A percentile compares a stretch with the other conserved stretches of the same genome.
Conservation (phyloP, 2,113 vertebrate species). For the Ochotona curzoniae region DNA sequence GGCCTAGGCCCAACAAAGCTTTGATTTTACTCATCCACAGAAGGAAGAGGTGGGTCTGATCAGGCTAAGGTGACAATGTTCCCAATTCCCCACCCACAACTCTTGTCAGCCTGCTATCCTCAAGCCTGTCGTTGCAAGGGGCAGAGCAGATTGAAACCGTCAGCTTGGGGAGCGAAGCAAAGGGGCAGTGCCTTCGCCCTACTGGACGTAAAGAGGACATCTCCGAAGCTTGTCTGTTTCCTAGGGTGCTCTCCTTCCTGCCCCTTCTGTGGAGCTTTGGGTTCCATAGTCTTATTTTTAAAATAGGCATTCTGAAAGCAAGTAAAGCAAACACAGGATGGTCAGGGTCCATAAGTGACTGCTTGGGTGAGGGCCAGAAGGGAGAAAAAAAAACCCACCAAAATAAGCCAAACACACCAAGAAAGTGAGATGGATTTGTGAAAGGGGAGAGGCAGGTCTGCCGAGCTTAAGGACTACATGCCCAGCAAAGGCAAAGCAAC, state of each 20-base stretch:
- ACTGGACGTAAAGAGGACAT: not conserved
- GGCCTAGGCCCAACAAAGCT: slow-evolving; percentile 9
- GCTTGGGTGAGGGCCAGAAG: slow-evolving; percentile 36
- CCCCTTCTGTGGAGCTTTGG: not conserved
- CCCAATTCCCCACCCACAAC: not conserved
- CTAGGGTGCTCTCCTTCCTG: not conserved
- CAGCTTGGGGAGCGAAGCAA: not conserved
- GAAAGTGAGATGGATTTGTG: not conserved
- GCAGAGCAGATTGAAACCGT: rapidly evolving
- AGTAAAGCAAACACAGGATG: not conserved
- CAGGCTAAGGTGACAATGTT: not conserved
- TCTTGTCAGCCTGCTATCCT: not conserved
- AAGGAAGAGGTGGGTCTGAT: not conserved
- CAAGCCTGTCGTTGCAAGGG: not conserved
- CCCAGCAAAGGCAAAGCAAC: not conserved
- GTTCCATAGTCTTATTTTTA: not conserved
- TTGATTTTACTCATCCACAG: not conserved
- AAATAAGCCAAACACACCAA: too few relatives aligned
- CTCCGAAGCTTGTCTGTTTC: not conserved
- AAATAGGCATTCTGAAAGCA: not conserved
- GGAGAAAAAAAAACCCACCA: not conserved
- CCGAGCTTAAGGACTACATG: not conserved
- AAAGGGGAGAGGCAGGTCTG: not conserved
- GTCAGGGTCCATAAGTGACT: not conserved
- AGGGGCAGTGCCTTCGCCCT: not conserved